Conservation (phyloP, 2,113 vertebrate genomes). For the Heterochromis multidens region DNA sequence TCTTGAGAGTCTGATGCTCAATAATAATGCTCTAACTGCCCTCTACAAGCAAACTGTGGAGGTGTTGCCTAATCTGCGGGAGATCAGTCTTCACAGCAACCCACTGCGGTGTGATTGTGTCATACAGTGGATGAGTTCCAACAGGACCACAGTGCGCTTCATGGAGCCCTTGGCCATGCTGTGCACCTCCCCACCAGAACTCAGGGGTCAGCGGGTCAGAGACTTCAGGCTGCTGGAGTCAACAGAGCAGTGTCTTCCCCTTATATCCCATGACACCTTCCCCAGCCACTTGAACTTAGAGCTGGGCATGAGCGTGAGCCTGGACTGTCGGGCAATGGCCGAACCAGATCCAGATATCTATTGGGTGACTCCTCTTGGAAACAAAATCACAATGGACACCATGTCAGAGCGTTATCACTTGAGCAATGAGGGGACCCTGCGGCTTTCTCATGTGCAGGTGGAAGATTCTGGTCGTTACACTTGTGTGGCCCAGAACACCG, state of each 20-base stretch:
- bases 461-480: conserved; percentile 95
- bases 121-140: conserved; percentile 93
- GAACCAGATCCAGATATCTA: conserved; percentile 97
- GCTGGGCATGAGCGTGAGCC: conserved; percentile 80
- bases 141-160: conserved; percentile 92
- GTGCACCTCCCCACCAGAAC: conserved; percentile 87
- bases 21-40: conserved; percentile 92
- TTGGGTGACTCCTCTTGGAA: conserved; percentile 94
- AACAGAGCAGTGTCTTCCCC: conserved; percentile 89
- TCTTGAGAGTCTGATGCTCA: conserved; percentile 96
- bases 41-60: conserved; percentile 91
- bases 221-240: conserved; percentile 81
- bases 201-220: conserved; percentile 84
- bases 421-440: conserved; percentile 87
- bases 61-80: conserved; percentile 88
- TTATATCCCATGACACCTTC: conserved; percentile 90
- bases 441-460: conserved; percentile 83
- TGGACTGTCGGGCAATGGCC: conserved; percentile 95
- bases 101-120: conserved; percentile 94
- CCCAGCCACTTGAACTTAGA: conserved; percentile 87
- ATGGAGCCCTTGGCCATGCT: conserved; percentile 97
- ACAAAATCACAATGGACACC: conserved; percentile 85
- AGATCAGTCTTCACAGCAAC: conserved; percentile 97
- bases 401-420: conserved; percentile 88
- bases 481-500: conserved; percentile 92